A percentile compares a stretch with the other conserved stretches of the same genome.
Evolutionary conservation across 2,113 vertebrate genomes (phyloP).

Genomic region (Isichthys henryi): DNA sequence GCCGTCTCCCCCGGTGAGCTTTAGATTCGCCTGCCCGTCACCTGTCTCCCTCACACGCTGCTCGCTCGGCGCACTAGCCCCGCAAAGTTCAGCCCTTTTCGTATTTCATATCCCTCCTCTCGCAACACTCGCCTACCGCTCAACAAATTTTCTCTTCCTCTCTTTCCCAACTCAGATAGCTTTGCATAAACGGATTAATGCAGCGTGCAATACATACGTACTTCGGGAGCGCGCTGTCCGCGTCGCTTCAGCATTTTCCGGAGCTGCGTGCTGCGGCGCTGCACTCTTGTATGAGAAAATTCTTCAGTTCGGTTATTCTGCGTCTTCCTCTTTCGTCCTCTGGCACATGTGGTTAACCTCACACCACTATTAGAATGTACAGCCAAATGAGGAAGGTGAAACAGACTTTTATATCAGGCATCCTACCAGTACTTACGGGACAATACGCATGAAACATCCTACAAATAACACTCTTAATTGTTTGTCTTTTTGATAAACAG

Average conservation of each 20-base stretch:
- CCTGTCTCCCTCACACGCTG: background rate
- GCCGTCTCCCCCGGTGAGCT: background rate
- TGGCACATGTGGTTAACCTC: slow-evolving; percentile 35
- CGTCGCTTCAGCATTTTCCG: background rate
- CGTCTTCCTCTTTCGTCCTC: slow-evolving; percentile 15
- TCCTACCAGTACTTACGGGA: background rate
- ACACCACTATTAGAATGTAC: background rate
- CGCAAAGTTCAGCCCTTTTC: background rate
- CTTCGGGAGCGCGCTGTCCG: too few species aligned
- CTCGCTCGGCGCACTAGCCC: background rate
- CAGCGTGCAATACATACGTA: background rate
- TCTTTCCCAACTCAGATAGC: background rate
- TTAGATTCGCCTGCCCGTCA: background rate
- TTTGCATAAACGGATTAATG: slow-evolving; percentile 12
- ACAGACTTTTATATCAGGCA: background rate
- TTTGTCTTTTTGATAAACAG: background rate
- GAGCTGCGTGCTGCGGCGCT: background rate
- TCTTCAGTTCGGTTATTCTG: background rate
- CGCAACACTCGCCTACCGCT: background rate
- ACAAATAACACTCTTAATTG: background rate
- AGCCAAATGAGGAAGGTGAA: slow-evolving; percentile 36
- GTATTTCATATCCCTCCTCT: slow-evolving; percentile 8
- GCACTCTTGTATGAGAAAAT: background rate
- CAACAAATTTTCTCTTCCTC: slow-evolving; percentile 2
- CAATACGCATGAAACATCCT: background rate